Evolutionary conservation across 1,140 invertebrate species (phyloP).

Genomic region (Drosophila pruinosa): DNA sequence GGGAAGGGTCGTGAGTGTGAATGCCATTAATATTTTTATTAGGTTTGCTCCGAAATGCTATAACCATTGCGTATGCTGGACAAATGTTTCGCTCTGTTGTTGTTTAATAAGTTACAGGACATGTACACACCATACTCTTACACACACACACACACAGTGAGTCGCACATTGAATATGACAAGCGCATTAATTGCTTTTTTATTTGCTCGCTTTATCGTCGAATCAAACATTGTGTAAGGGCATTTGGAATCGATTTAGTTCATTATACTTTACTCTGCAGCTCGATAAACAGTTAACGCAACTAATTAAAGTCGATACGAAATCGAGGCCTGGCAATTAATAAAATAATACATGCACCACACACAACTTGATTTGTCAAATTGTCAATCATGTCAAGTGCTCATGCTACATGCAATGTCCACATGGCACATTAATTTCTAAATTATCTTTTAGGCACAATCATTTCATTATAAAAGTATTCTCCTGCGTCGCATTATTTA

Average conservation of each 20-base stretch:
- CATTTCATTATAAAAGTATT: too few relatives aligned
- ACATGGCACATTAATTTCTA: background rate
- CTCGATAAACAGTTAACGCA: conserved; percentile 1
- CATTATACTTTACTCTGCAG: conserved; percentile 10
- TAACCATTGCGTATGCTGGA: conserved; percentile 26
- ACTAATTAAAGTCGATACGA: conserved; percentile 30
- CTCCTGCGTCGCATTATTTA: background rate
- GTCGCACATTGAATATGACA: conserved; percentile 40
- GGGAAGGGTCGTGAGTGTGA: background rate
- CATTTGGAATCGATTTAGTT: conserved; percentile 23
- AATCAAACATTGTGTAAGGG: conserved; percentile 31
- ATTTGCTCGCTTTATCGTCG: conserved; percentile 47
- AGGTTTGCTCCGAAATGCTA: conserved; percentile 40
- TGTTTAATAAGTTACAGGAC: conserved; percentile 53
- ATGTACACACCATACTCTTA: conserved; percentile 5
- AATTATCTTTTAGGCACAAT: too few relatives aligned
- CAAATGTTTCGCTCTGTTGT: conserved; percentile 29
- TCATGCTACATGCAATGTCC: too few relatives aligned
- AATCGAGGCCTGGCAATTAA: background rate
- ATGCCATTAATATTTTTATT: conserved; percentile 59
- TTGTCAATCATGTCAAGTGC: background rate
- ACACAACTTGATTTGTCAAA: background rate
- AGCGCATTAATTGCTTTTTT: conserved; percentile 60
- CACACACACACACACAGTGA: background rate
- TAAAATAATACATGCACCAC: background rate